Percentiles rank a stretch among this genome's conserved stretches.
Conservation (phyloP, 2,113 vertebrate species). For the Sander vitreus region DNA sequence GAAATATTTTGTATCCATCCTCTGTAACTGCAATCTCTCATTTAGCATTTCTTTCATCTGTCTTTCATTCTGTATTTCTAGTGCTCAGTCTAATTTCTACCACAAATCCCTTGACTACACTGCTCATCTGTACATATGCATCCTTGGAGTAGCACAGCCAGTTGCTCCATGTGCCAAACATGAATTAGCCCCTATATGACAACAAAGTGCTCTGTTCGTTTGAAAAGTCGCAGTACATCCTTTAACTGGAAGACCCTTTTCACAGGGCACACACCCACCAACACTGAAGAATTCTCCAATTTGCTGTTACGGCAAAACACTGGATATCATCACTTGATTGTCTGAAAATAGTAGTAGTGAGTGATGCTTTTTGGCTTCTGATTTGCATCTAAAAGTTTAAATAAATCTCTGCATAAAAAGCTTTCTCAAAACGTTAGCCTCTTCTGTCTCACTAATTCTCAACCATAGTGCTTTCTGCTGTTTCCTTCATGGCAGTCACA, state of each 20-base stretch:
- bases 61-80: too few relatives aligned
- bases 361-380: neutral
- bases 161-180: too few relatives aligned
- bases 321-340: neutral
- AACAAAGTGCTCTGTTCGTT: too few relatives aligned
- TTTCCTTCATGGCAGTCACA: neutral
- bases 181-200: too few relatives aligned
- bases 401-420: neutral
- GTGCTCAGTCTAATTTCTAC: too few relatives aligned
- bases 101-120: too few relatives aligned
- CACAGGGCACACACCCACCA: neutral
- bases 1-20: too few relatives aligned
- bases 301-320: conserved; percentile 1
- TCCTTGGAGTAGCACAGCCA: too few relatives aligned
- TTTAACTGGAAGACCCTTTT: conserved; percentile 2
- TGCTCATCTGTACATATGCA: too few relatives aligned
- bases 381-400: neutral
- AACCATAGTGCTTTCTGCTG: neutral
- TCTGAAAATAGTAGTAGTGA: neutral
- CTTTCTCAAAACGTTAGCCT: conserved; percentile 2
- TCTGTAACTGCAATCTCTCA: too few relatives aligned
- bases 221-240: neutral
- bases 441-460: neutral
- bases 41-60: too few relatives aligned
- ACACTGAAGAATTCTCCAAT: neutral